These are phyloP conservation scores for Rhabdomys pumilio DNA, from an alignment of 2,797 vertebrate species.

Conservation along the genomic window DNA sequence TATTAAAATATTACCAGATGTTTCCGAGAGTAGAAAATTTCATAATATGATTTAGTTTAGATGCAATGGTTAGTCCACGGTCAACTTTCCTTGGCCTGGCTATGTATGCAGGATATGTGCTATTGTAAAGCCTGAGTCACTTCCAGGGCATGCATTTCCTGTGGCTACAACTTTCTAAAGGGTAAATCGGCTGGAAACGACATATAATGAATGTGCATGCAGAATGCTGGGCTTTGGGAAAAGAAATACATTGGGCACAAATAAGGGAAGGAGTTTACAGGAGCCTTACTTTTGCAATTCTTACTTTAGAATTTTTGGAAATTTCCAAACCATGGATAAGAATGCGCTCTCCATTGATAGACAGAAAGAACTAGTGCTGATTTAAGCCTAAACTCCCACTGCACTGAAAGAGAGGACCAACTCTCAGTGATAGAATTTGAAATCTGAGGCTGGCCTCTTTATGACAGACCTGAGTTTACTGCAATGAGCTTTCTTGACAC, in stretches of 20 bases:
- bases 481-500: conserved; percentile 66
- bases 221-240: conserved; percentile 73
- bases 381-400: conserved; percentile 64
- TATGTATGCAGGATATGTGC: conserved; percentile 31
- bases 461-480: conserved; percentile 43
- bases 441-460: conserved; percentile 57
- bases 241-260: conserved; percentile 63
- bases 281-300: conserved; percentile 45
- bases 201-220: conserved; percentile 52
- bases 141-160: conserved; percentile 72
- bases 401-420: conserved; percentile 16
- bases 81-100: not conserved
- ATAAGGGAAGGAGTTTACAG: conserved; percentile 58
- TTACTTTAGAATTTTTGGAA: conserved; percentile 58
- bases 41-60: conserved; percentile 29
- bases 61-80: not conserved
- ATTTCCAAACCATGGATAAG: conserved; percentile 70
- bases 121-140: conserved; percentile 65
- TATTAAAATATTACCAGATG: conserved; percentile 21
- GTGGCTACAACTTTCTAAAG: conserved; percentile 74
- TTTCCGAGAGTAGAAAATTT: conserved; percentile 27
- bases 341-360: conserved; percentile 3
- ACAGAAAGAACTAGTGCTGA: conserved; percentile 62
- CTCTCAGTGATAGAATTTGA: conserved; percentile 63
- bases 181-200: conserved; percentile 75